Base-by-base conservation (phyloP, 2,888 invertebrate genomes). In the Thera obeliscata region DNA sequence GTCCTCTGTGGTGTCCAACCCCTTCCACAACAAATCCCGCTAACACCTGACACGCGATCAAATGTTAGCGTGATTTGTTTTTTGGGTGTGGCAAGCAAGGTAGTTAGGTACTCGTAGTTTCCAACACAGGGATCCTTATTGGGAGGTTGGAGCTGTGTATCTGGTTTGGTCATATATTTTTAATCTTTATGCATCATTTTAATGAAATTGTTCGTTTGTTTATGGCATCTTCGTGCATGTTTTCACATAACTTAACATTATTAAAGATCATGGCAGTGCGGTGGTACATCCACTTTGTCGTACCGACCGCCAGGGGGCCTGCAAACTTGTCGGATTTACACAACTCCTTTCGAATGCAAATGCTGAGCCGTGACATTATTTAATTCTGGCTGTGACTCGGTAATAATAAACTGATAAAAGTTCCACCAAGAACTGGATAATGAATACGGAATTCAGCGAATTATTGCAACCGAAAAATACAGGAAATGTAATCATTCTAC, bases 311-410 rank as follows among this genome's bases (percentile, higher is more conserved):
- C 77, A 76, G 79, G 81, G 79, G 83, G 81, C 72, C 76, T 69
- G 67, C 72, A 73, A 70, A 75, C 73, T 68, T 55, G 67, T 57
- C 57, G 33, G 65, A 67, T 69, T 70, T 70, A 73, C 73, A 59
- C 66, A 70, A 65, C 75, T 70, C 79, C 77, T 81, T 81, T 79
- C 79, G 73, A 81, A 87, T 87, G 86, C 80, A 80, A 87, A 86
- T 86, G 74, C 6, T 73, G 67, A 76, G 71, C 77, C 83, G 84
- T 85, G 83, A 85, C 84, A 83, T 85, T 85, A 38, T 41, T 86
- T 84, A 85, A 86, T 82, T 78, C 80, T 63, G 64, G 57, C 46
- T 55, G 55, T 50, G 57, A 65, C 64, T 61, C 12, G 55, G 36
- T 56, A 50, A 57, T 43, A 57, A 56, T 58, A 54, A 58, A 59